Conservation (phyloP, 2,113 vertebrate species). For the Garra rufa region DNA sequence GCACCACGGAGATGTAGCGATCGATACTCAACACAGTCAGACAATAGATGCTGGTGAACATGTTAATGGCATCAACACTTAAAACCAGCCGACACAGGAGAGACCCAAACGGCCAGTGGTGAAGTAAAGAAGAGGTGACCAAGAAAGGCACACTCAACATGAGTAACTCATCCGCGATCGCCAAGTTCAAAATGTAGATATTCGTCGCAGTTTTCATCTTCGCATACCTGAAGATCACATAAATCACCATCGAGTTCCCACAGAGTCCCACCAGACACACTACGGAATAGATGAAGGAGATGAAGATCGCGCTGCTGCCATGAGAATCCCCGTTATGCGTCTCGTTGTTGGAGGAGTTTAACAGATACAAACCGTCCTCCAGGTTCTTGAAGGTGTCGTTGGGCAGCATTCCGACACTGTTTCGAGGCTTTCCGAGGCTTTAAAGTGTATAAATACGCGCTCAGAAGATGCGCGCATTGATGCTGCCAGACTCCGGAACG, state of each 20-base stretch:
- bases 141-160: constrained; percentile 92
- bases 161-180: constrained; percentile 88
- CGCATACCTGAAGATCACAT: constrained; percentile 90
- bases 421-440: not conserved
- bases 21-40: constrained; percentile 89
- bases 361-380: constrained; percentile 68
- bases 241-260: constrained; percentile 92
- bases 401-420: constrained; percentile 62
- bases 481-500: constrained; percentile 37
- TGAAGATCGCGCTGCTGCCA: constrained; percentile 87
- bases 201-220: constrained; percentile 94
- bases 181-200: constrained; percentile 91
- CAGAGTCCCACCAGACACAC: constrained; percentile 89
- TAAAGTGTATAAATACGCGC: constrained; percentile 2
- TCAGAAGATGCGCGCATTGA: constrained; percentile 39
- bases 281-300: constrained; percentile 90
- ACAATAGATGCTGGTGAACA: constrained; percentile 94
- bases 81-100: constrained; percentile 88
- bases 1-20: constrained; percentile 89
- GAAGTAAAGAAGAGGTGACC: constrained; percentile 87
- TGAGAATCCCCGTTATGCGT: constrained; percentile 79
- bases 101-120: constrained; percentile 90
- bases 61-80: constrained; percentile 92
- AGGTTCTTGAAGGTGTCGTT: constrained; percentile 64
- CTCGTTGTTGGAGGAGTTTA: constrained; percentile 78